Conservation (phyloP, 2,888 invertebrate species). For the Sinopyrophorus schimmeli region DNA sequence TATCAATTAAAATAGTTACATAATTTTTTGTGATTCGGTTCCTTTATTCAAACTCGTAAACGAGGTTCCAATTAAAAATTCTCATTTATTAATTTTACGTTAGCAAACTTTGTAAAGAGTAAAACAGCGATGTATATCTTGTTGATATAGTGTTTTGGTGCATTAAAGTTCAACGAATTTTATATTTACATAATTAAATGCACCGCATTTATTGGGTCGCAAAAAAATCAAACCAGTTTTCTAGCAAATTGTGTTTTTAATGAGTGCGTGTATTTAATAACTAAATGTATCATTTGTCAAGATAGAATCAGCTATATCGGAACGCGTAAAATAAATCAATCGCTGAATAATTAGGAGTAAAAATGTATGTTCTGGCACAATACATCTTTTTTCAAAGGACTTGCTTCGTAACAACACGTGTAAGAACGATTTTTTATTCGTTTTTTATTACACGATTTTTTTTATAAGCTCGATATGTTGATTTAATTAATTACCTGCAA, state of each 20-base stretch:
- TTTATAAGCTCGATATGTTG: slow-evolving; percentile 15
- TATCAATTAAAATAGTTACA: too few species aligned
- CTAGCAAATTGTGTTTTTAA: slow-evolving; percentile 2
- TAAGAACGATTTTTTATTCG: too few species aligned
- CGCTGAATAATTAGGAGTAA: slow-evolving; percentile 16
- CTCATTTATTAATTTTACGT: too few species aligned
- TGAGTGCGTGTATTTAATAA: slow-evolving; percentile 10
- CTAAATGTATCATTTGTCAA: slow-evolving; percentile 21
- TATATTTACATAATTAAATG: neutral
- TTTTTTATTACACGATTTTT: too few species aligned
- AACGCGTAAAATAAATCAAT: slow-evolving; percentile 17
- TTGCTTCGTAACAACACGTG: slow-evolving; percentile 10
- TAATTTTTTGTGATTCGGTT: too few species aligned
- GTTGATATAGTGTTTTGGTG: neutral
- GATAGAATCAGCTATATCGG: slow-evolving; percentile 18
- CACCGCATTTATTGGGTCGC: too few species aligned
- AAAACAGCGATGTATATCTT: neutral
- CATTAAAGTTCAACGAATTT: neutral
- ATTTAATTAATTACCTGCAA: slow-evolving; percentile 16
- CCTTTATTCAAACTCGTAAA: too few species aligned
- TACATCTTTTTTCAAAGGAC: slow-evolving; percentile 12
- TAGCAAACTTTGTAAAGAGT: neutral
- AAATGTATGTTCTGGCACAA: slow-evolving; percentile 19
- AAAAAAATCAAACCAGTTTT: slow-evolving; percentile 1
- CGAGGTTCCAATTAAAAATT: too few species aligned